phyloP scores from a whole-genome alignment of 1,140 invertebrate species.

The Hycleus cichorii region DNA sequence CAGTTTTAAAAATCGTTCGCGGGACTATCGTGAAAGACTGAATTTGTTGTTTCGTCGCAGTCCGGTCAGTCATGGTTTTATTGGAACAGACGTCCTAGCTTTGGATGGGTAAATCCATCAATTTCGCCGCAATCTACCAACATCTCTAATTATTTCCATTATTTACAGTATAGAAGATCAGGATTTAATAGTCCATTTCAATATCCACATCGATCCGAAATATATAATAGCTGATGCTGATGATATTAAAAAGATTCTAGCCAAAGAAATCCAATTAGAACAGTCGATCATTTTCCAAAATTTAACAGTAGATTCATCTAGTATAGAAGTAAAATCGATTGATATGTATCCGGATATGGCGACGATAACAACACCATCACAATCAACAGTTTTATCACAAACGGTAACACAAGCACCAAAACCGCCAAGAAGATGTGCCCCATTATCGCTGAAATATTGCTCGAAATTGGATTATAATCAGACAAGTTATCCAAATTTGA shows the following conservation, averaged over 20 bases:
- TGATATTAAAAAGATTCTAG: conserved; percentile 45
- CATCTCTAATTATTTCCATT: not conserved
- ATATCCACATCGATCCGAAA: conserved; percentile 59
- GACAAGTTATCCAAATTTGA: conserved; percentile 77
- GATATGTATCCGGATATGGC: conserved; percentile 43
- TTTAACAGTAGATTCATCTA: conserved; percentile 57
- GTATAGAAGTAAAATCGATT: conserved; percentile 57
- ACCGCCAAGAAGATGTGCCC: conserved; percentile 58
- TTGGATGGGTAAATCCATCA: conserved; percentile 63
- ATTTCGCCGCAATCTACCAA: too few relatives aligned
- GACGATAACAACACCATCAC: conserved; percentile 48
- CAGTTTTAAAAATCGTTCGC: conserved; percentile 57
- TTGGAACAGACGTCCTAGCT: conserved; percentile 62
- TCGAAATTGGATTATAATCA: conserved; percentile 65
- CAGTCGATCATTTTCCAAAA: conserved; percentile 52
- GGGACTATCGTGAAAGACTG: conserved; percentile 64
- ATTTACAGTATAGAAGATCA: conserved; percentile 52
- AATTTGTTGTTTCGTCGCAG: conserved; percentile 68
- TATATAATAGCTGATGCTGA: conserved; percentile 47
- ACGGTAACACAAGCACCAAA: conserved; percentile 44
- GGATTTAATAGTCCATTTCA: conserved; percentile 65
- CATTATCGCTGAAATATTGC: conserved; percentile 63
- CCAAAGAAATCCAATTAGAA: conserved; percentile 47
- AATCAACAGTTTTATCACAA: conserved; percentile 32
- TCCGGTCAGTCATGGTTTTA: conserved; percentile 58